Percentiles rank a stretch among this genome's conserved stretches.
Conservation (phyloP, 2,113 vertebrate genomes). For the Chaetura pelagica region DNA sequence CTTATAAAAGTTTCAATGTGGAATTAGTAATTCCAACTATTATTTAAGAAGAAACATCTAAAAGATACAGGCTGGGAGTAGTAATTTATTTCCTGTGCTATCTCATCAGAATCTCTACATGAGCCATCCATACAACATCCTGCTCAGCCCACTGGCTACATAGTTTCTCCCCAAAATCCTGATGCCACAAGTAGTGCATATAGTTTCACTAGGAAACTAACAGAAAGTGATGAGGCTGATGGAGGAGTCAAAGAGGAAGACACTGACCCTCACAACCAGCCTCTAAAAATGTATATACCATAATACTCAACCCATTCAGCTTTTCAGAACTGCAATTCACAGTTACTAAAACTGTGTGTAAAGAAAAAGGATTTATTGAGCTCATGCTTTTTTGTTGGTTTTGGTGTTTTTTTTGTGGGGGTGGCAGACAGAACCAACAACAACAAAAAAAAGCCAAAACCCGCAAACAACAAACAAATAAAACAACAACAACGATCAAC, state of each 20-base stretch:
- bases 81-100: background rate
- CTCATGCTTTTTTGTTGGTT: too few species aligned
- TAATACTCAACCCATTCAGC: background rate
- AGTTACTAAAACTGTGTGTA: background rate
- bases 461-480: background rate
- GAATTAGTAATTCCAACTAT: background rate
- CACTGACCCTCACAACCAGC: background rate
- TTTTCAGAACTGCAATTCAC: background rate
- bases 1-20: background rate
- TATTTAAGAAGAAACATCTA: background rate
- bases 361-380: background rate
- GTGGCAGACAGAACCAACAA: too few species aligned
- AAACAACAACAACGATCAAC: background rate
- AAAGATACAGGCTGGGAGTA: background rate
- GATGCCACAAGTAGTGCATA: background rate
- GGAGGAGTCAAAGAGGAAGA: background rate
- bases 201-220: background rate
- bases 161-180: background rate
- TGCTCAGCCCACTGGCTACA: accelerated
- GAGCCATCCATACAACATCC: background rate
- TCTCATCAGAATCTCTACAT: background rate
- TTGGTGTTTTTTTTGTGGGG: background rate
- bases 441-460: background rate
- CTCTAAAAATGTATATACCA: background rate
- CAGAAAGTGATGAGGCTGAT: background rate